Evolutionary conservation across 2,797 vertebrate species (phyloP), one percentile per base, ranked within the genome.

Genomic region (Mormyrops attenuatus): DNA sequence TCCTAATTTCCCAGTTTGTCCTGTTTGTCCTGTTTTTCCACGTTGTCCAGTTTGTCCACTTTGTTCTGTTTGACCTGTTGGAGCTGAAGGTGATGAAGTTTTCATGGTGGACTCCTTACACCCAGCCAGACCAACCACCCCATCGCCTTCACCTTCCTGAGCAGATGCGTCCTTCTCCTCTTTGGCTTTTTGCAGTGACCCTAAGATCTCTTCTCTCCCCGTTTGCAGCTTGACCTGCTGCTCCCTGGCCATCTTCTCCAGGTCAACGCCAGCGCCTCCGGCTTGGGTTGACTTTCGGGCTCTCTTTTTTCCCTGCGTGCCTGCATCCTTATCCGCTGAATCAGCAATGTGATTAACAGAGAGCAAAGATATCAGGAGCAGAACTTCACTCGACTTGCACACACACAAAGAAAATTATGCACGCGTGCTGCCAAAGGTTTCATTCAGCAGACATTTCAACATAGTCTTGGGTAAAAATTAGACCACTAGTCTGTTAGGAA

Each of bases 171-270:
- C 91, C 63, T 89, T 63, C 15, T 92, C 90, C 0, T 92, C 73
- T n/a, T 8, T 80, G 73, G 34, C 15, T 7, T 44, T 80, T 80
- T 77, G 69, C 38, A 20, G 9, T 34, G 66, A 69, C 63, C 26
- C 63, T 34, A 69, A 69, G 30, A 15, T 52, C n/a, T 91, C 90
- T 0, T 92, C 92, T 38, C 89, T 92, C 87, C 93, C 60, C 52
- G 89, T 92, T 88, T 92, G 91, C 86, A 92, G 88, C 84, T 92
- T 93, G 17, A 90, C 85, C 20, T 92, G 89, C 80, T 94, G 87
- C 86, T 93, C 91, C 89, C 88, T 15, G 7, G 91, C 91, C 17
- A 91, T 88, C 89, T 92, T 92, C 41, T 44, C 90, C 86, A 91
- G 82, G 26, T 26, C 63, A 53, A 57, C 5, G 90, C 88, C 89